Evolutionary conservation across 2,888 invertebrate species (phyloP).

Genomic region (Liopterus haemorrhoidalis): DNA sequence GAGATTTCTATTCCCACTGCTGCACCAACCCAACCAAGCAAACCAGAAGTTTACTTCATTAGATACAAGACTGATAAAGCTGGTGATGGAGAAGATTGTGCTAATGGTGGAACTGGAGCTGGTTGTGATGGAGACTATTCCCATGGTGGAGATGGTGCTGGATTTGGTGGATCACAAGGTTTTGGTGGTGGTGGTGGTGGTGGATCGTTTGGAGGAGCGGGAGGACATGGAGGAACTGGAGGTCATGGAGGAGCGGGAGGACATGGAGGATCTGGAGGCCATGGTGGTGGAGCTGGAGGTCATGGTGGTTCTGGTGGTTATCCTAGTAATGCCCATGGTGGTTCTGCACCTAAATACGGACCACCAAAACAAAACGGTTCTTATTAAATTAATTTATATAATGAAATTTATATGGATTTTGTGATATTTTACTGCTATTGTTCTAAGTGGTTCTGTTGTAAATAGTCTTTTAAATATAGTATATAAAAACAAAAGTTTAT

Average conservation of each 20-base stretch:
- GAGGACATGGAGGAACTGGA: conserved; percentile 28
- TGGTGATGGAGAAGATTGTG: conserved; percentile 44
- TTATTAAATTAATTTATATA: no score
- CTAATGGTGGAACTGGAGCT: conserved; percentile 26
- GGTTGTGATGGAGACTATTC: conserved; percentile 25
- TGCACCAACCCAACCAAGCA: conserved; percentile 75
- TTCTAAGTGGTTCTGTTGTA: no score
- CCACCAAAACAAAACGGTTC: conserved; percentile 44
- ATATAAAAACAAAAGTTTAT: no score
- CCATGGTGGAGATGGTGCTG: conserved; percentile 39
- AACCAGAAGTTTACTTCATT: conserved; percentile 88
- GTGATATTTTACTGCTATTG: no score
- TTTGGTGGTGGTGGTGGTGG: conserved; percentile 37
- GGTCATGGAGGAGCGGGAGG: conserved; percentile 26
- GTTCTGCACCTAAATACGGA: conserved; percentile 39
- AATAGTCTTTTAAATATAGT: no score
- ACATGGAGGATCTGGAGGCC: no score
- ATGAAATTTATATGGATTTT: no score
- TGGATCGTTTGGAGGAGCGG: conserved; percentile 33
- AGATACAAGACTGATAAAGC: conserved; percentile 66
- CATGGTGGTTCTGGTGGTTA: conserved; percentile 39
- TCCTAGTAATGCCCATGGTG: conserved; percentile 38
- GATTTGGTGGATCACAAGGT: conserved; percentile 30
- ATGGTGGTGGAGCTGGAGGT: conserved; percentile 21
- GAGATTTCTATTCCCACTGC: conserved; percentile 72